Percentiles rank a stretch among this genome's conserved stretches.
These are phyloP conservation scores for Sipunculus nudus DNA, from an alignment of 2,888 invertebrate genomes.

Conservation along the genomic window DNA sequence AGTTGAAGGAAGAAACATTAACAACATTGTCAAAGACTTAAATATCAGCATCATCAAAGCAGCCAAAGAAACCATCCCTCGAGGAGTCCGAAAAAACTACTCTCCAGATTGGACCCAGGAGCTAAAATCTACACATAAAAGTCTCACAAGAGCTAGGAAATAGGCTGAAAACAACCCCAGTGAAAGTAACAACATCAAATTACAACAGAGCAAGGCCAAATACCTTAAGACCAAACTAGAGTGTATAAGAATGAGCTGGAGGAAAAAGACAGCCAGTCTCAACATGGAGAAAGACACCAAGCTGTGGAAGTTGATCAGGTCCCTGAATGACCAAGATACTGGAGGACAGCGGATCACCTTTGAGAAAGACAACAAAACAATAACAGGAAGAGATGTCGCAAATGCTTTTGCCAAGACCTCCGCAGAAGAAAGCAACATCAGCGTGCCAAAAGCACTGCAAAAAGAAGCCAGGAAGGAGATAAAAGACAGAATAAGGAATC, in stretches of 20 bases:
- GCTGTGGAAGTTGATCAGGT: background rate
- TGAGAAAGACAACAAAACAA: background rate
- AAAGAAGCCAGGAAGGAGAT: background rate
- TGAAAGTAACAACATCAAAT: slow-evolving; percentile 17
- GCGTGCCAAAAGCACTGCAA: background rate
- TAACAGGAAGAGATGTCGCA: background rate
- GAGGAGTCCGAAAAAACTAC: slow-evolving; percentile 1
- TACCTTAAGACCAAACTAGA: background rate
- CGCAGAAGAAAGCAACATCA: background rate
- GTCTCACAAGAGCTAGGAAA: slow-evolving; percentile 9
- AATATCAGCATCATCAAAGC: background rate
- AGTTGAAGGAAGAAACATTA: slow-evolving; percentile 3
- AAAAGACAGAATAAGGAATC: background rate
- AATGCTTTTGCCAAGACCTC: background rate
- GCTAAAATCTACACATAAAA: background rate
- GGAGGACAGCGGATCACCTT: background rate
- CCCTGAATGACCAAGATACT: background rate
- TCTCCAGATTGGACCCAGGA: slow-evolving; percentile 5
- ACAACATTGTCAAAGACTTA: background rate
- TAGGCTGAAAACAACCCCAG: slow-evolving; percentile 19
- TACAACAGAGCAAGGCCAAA: slow-evolving; percentile 19
- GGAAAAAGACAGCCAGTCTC: background rate
- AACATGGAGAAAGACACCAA: background rate
- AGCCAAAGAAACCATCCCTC: background rate
- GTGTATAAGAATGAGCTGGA: background rate